Base-by-base conservation (phyloP, 35 echinoderm and acorn worm genomes). In the Lytechinus variegatus region DNA sequence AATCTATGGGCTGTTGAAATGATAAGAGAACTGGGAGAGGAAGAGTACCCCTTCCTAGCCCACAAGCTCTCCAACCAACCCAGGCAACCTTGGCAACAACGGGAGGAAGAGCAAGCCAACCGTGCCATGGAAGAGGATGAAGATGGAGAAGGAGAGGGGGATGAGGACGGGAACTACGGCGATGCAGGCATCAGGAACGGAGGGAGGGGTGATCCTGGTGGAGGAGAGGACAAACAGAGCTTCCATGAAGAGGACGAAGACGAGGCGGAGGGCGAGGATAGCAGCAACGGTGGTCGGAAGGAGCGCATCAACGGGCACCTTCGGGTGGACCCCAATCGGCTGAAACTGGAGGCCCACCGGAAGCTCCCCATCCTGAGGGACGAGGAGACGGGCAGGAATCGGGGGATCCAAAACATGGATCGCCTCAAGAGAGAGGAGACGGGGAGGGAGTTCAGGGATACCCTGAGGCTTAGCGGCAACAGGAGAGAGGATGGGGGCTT, bases 1-100 rank as follows among this genome's bases (percentile, higher is more conserved):
- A 97, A 97, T 57, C 79, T 99, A 6, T 99, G 98, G 98, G 94
- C 96, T 16, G 95, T 96, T 13, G 98, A 99, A 97, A 96, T 97
- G 89, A 95, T 99, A 4, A 94, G 89, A 60, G 88, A 95, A 53
- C 90, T 99, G 1, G 92, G 57, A 12, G 89, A 97, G 6, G 97
- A 99, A 52, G 98, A 96, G 21, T 95, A 97, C 21, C 95, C 96
- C 27, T 86, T 86, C 51, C 86, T 96, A 21, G 97, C 94, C 8
- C 89, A 97, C 54, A 24, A 33, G 19, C 28, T 19, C 29, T 54
- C 87, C 51, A 58, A 94, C 28, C 71, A 94, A 12, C 54, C 54
- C 60, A 55, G n/a, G 19, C 88, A 87, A 86, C 95, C 72, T 54
- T 66, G 92, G 89, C 27, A 97, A 60, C 91, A 61, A 27, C 10